Conservation (phyloP, 2,113 vertebrate species). For the Lontra canadensis region DNA sequence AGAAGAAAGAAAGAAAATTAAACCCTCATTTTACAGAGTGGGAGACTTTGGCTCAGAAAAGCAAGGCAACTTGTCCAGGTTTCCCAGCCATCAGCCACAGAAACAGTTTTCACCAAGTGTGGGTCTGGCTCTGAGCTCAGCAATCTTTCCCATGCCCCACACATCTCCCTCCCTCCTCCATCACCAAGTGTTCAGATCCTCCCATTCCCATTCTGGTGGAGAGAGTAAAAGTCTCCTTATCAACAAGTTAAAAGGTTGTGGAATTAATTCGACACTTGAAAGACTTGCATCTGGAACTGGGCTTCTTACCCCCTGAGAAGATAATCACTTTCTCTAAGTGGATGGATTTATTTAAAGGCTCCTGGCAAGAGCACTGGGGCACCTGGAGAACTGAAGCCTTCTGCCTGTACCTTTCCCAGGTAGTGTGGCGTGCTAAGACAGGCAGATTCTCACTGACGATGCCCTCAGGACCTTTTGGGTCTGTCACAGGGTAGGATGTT, state of each 20-base stretch:
- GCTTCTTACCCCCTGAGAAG: not conserved
- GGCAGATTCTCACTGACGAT: not conserved
- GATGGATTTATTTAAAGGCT: not conserved
- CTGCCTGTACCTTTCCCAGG: not conserved
- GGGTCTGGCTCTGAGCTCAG: not conserved
- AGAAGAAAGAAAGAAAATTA: not conserved
- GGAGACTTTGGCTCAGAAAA: slow-evolving; percentile 20
- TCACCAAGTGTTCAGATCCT: not conserved
- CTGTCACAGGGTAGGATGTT: not conserved
- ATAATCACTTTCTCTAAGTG: not conserved
- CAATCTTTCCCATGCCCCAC: not conserved
- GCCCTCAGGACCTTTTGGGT: not conserved
- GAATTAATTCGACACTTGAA: slow-evolving; percentile 15
- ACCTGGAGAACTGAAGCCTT: not conserved
- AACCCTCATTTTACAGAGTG: not conserved
- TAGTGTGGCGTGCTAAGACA: not conserved
- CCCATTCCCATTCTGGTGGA: not conserved
- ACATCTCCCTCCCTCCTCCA: not conserved
- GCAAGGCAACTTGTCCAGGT: not conserved
- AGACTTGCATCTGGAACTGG: slow-evolving; percentile 2
- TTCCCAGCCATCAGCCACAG: not conserved
- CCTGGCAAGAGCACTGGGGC: not conserved
- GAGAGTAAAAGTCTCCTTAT: not conserved
- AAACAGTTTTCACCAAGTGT: not conserved
- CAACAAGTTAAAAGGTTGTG: not conserved